These are phyloP conservation scores for Opisthocomus hoazin DNA, from an alignment of 2,113 vertebrate genomes.

Conservation along the genomic window DNA sequence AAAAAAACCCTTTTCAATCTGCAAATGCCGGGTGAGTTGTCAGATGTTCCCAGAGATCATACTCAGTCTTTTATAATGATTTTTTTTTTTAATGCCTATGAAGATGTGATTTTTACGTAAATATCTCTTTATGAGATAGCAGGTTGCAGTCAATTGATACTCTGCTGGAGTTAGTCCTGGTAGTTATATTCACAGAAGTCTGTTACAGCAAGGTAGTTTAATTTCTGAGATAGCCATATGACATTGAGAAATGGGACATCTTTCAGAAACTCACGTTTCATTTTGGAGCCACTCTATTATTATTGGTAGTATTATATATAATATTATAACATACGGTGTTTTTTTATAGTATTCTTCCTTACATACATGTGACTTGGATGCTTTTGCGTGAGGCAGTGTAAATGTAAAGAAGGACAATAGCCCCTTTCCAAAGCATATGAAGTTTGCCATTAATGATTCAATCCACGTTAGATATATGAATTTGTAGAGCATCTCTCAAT, in stretches of 20 bases:
- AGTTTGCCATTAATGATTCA: neutral
- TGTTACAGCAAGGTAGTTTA: neutral
- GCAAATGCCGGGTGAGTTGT: neutral
- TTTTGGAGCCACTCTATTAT: neutral
- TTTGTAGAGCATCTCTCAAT: neutral
- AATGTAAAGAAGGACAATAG: neutral
- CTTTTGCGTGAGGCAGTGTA: neutral
- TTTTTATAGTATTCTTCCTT: neutral
- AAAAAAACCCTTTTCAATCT: neutral
- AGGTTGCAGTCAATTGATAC: neutral
- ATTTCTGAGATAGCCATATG: neutral
- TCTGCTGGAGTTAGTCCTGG: neutral
- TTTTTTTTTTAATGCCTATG: neutral
- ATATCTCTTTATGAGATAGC: neutral
- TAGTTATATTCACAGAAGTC: neutral
- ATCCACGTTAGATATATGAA: neutral
- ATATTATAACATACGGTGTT: neutral
- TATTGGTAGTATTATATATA: neutral
- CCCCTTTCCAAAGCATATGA: neutral
- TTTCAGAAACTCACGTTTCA: neutral
- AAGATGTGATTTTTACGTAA: neutral
- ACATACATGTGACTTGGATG: neutral
- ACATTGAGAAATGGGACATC: neutral
- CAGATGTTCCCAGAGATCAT: neutral
- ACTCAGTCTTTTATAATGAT: neutral